Evolutionary conservation across 2,113 vertebrate species (phyloP), one percentile per base, ranked within the genome.

Genomic region (Ramphastos sulfuratus): DNA sequence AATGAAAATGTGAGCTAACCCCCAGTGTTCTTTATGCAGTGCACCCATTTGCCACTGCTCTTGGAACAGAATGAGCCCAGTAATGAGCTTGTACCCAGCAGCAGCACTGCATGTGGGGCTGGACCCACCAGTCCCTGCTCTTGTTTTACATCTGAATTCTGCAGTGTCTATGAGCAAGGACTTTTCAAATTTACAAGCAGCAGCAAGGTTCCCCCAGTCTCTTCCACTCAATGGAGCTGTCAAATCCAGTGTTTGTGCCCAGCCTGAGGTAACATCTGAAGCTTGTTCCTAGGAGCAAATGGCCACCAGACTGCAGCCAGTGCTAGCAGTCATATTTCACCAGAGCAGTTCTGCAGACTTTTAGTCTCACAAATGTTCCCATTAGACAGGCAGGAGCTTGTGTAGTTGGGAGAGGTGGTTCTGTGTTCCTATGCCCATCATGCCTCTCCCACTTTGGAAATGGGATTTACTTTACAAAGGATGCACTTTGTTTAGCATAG

Each of bases 271-370:
- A 35, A 28, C 1, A 0, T 2, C 3, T 9, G 33, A 12, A 33
- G 58, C 35, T 61, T 27, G 2, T 28, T 66, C 55, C 20, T n/a
- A 60, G 10, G 55, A 24, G 35, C 27, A 46, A 20, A 23, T 1
- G 25, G 65, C 31, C 52, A 17, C 56, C 44, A 13, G 64, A 1
- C 42, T 23, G n/a, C 70, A 33, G 60, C 56, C 56, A 48, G 60
- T 11, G 0, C 25, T 33, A 37, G 39, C 0, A 12, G 7, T 27
- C 5, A 1, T 13, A 5, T 8, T 39, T 6, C 9, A 23, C 37
- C 50, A 3, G 8, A 24, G 61, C 44, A 21, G 2, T 6, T 46
- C 61, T 42, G 72, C 60, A 13, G 3, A 35, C 58, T 24, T 59
- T 25, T 9, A 12, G 13, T 37, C 25, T 4, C 8, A 1, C 31